Evolutionary conservation across 2,797 vertebrate genomes (phyloP).

Genomic region (Thamnophis elegans): DNA sequence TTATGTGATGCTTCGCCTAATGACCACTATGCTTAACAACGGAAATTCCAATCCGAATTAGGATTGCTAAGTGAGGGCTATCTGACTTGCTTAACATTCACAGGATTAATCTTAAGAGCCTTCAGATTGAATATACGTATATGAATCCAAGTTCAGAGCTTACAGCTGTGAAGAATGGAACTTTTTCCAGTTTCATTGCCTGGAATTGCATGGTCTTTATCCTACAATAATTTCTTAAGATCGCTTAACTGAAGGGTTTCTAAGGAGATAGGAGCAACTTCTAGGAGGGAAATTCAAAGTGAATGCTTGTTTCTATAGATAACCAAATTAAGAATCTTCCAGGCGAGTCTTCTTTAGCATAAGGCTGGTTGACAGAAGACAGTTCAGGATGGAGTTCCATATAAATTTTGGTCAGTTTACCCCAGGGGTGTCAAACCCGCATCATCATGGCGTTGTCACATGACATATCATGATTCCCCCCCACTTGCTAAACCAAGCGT

Average conservation of each 20-base stretch:
- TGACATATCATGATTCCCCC: too few relatives aligned
- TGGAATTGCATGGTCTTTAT: neutral
- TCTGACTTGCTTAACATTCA: neutral
- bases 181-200: neutral
- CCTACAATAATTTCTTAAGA: neutral
- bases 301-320: neutral
- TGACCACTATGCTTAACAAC: neutral
- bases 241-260: neutral
- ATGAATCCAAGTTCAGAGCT: neutral
- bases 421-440: too few relatives aligned
- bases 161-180: neutral
- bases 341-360: neutral
- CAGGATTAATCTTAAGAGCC: neutral
- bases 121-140: neutral
- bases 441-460: too few relatives aligned
- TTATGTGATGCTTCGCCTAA: neutral
- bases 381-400: neutral
- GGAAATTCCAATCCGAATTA: neutral
- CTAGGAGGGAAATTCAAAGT: neutral
- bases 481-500: too few relatives aligned
- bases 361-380: neutral
- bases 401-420: neutral
- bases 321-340: neutral
- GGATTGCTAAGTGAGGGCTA: neutral
- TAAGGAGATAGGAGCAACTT: neutral